phyloP scores from a whole-genome alignment of 1,140 invertebrate species.

The Drosophila equinoxialis region DNA sequence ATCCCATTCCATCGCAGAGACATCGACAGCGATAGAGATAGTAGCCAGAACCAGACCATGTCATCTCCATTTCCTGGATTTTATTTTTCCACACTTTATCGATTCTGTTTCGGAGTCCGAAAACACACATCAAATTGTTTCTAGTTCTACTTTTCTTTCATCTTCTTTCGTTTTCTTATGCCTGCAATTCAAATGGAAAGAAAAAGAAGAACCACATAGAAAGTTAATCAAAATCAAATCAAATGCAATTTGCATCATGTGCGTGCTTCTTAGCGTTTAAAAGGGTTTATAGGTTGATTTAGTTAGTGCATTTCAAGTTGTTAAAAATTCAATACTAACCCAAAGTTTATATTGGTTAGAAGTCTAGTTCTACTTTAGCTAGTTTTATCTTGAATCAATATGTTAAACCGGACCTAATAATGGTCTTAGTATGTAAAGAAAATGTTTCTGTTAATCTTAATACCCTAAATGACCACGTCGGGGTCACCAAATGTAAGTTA shows the following conservation, averaged over 20 bases:
- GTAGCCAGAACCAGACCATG: constrained; percentile 4
- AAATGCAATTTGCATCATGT: constrained; percentile 40
- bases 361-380: too few species aligned
- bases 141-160: constrained; percentile 18
- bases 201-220: constrained; percentile 15
- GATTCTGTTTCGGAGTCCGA: constrained; percentile 25
- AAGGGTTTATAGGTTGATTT: neutral
- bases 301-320: too few species aligned
- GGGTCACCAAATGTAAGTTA: neutral
- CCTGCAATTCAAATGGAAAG: constrained; percentile 22
- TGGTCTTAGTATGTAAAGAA: too few species aligned
- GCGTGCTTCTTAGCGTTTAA: neutral
- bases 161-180: constrained; percentile 16
- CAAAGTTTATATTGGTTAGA: too few species aligned
- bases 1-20: too few species aligned
- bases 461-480: neutral
- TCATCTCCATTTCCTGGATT: constrained; percentile 26
- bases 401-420: too few species aligned
- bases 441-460: neutral
- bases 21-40: too few species aligned
- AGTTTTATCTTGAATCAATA: too few species aligned
- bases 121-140: constrained; percentile 12
- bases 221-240: constrained; percentile 58
- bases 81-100: constrained; percentile 36
- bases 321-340: neutral